Evolutionary conservation across 2,888 invertebrate genomes (phyloP), one percentile per base, ranked within the genome.

Genomic region (Pollenia amentaria): DNA sequence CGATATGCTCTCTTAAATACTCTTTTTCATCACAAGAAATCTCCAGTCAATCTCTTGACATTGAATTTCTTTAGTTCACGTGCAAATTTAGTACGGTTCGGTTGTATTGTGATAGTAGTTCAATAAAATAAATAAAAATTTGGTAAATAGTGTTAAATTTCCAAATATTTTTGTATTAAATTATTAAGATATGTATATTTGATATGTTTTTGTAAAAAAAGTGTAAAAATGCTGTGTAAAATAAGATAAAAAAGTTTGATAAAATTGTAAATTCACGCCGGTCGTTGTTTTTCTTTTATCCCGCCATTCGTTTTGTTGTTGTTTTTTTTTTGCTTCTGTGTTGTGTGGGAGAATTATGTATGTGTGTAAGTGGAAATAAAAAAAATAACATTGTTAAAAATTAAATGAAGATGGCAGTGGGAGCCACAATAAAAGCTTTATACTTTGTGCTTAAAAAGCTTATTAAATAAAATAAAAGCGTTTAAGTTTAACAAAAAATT

Each of bases 81-180:
- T 10, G 18, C 55, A 55, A 55, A 21, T 55, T 55, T 9, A 55
- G 18, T 21, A 55, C 55, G 55, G 55, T 55, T 12, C 55, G 55
- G 55, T 55, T 21, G 21, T 55, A 6, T 55, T 11, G 55, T 55
- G 10, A 11, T 21, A 55, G 55, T 55, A 4, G 4, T 21, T 12
- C 55, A 10, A 11, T 18, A 21, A 55, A 55, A 55, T 55, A 3
- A 4, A 21, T 21, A 18, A 55, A 55, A 11, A 11, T 21, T 55
- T 18, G 18, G 18, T 21, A 55, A 21, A 21, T 21, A 55, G 3
- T 2, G 11, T 10, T 29, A 11, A 55, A 21, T 21, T 18, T 11
- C 10, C 0, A 21, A 55, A 55, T 11, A 55, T 55, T 55, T 55
- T 18, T 55, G 21, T 11, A 55, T 55, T 10, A 55, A 55, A 21